phyloP scores from a whole-genome alignment of 2,113 vertebrate species.

The Crotalus viridis region DNA sequence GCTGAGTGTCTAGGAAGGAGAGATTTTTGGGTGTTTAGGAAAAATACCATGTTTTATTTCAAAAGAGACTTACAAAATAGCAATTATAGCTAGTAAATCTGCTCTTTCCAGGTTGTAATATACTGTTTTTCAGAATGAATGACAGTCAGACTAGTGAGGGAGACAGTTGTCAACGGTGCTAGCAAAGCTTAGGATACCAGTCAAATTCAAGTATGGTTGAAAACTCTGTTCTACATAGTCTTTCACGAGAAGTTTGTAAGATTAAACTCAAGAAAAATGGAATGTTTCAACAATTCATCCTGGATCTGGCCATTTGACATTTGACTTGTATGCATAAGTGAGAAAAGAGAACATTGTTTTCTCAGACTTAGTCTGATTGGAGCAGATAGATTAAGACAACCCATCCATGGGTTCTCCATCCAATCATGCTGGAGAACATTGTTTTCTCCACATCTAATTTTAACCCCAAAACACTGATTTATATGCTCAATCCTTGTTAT shows the following conservation, averaged over 20 bases:
- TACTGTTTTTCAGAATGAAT: conserved; percentile 37
- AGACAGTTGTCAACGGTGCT: neutral
- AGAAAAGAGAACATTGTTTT: neutral
- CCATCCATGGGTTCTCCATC: too few relatives aligned
- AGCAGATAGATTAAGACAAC: too few relatives aligned
- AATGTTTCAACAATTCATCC: neutral
- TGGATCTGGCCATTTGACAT: neutral
- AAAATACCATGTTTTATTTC: conserved; percentile 24
- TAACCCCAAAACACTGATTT: neutral
- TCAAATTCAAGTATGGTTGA: conserved; percentile 51
- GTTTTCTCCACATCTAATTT: neutral
- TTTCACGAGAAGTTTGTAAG: neutral
- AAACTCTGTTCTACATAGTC: conserved; percentile 24
- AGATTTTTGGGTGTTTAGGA: conserved; percentile 18
- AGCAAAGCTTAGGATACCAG: conserved; percentile 51
- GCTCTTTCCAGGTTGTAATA: neutral
- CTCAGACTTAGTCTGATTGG: neutral
- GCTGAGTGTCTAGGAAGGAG: neutral
- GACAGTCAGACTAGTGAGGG: conserved; percentile 37
- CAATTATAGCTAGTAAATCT: conserved; percentile 43
- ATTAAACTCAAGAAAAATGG: neutral
- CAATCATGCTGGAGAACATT: neutral
- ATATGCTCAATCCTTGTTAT: neutral
- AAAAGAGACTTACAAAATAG: conserved; percentile 30
- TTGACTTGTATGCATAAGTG: accelerated